Percentiles rank a stretch among this genome's conserved stretches.
phyloP scores from a whole-genome alignment of 1,140 invertebrate genomes.

The Pollicipes pollicipes region DNA sequence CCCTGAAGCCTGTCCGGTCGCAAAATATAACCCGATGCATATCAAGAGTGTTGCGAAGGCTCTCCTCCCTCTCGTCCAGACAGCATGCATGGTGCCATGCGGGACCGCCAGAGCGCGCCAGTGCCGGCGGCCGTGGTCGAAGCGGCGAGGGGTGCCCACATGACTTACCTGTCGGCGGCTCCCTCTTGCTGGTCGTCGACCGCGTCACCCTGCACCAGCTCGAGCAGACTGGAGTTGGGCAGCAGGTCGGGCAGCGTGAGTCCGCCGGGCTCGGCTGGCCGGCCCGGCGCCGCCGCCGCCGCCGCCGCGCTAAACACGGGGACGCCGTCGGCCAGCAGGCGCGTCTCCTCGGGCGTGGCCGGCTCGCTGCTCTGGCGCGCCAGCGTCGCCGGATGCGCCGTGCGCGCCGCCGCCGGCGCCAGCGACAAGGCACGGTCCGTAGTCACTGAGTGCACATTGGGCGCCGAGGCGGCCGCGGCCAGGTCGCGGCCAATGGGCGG shows the following conservation, averaged over 20 bases:
- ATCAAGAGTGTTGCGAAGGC: too few species aligned
- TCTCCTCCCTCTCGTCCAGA: too few species aligned
- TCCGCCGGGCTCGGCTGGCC: conserved; percentile 30
- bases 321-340: conserved; percentile 11
- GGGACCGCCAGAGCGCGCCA: too few species aligned
- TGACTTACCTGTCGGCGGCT: not conserved
- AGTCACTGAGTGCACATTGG: not conserved
- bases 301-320: conserved; percentile 12
- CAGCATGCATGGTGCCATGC: too few species aligned
- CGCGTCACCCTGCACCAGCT: not conserved
- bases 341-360: conserved; percentile 17
- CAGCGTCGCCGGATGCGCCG: not conserved
- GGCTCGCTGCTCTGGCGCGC: conserved; percentile 5
- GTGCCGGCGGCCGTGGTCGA: too few species aligned
- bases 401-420: too few species aligned
- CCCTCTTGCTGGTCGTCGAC: not conserved
- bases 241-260: conserved; percentile 13
- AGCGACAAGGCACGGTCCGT: not conserved
- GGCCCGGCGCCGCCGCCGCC: conserved; percentile 10
- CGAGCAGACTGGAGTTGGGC: not conserved
- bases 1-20: too few species aligned
- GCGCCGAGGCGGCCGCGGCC: not conserved
- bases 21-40: too few species aligned
- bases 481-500: not conserved
- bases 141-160: too few species aligned